These are phyloP conservation scores for Cranoglanis bouderius DNA, from an alignment of 2,113 vertebrate genomes.

Conservation along the genomic window DNA sequence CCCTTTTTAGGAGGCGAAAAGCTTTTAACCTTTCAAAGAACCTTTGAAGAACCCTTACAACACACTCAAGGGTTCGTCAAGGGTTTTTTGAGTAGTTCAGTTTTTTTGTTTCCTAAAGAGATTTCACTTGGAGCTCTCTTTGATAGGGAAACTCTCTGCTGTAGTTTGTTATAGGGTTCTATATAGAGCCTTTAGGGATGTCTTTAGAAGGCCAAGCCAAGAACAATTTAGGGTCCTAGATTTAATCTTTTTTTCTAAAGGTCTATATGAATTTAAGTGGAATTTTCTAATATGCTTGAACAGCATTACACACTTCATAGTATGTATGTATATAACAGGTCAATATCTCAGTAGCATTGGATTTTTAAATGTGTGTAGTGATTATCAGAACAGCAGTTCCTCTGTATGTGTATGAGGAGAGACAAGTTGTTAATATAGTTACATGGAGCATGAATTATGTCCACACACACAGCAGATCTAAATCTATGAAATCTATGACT, in stretches of 20 bases:
- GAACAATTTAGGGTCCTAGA: neutral
- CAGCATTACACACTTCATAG: neutral
- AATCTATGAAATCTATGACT: neutral
- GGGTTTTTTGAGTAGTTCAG: neutral
- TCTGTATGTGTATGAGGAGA: neutral
- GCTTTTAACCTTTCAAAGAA: neutral
- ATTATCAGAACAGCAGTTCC: neutral
- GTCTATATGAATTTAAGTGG: neutral
- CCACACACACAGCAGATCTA: neutral
- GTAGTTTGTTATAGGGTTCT: neutral
- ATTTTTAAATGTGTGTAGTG: neutral
- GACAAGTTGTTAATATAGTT: neutral
- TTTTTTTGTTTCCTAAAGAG: neutral
- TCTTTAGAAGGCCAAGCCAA: neutral
- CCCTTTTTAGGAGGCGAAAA: neutral
- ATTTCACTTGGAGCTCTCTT: neutral
- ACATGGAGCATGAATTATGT: neutral
- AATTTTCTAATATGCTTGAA: neutral
- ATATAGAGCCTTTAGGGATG: neutral
- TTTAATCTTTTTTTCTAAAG: neutral
- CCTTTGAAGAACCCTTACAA: neutral
- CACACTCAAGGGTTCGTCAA: neutral
- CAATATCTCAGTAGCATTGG: neutral
- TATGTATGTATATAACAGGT: neutral
- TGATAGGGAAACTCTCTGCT: neutral